Evolutionary conservation across 2,888 invertebrate species (phyloP).

Genomic region (Zaprionus obscuricornis): DNA sequence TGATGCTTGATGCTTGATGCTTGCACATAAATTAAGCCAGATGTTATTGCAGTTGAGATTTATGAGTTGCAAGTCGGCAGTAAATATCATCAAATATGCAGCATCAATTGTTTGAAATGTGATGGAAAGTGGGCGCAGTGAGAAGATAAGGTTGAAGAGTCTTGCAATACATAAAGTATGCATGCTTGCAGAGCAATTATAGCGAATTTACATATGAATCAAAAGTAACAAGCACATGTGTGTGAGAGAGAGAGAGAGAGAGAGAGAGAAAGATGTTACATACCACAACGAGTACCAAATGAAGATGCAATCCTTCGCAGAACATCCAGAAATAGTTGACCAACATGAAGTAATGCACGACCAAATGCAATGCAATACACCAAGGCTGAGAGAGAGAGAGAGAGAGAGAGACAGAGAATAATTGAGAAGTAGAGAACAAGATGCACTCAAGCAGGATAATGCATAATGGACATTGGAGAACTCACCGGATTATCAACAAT

Average conservation of each 20-base stretch:
- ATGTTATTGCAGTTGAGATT: neutral
- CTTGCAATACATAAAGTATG: slow-evolving; percentile 34
- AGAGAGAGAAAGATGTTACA: slow-evolving; percentile 67
- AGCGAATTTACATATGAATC: slow-evolving; percentile 41
- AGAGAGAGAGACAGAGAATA: neutral
- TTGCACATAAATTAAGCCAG: slow-evolving; percentile 49
- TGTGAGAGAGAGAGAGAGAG: neutral
- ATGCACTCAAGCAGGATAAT: too few species aligned
- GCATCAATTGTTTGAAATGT: slow-evolving; percentile 20
- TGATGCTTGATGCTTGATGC: too few species aligned
- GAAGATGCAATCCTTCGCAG: slow-evolving; percentile 90
- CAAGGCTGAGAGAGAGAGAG: slow-evolving; percentile 85
- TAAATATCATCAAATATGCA: slow-evolving; percentile 53
- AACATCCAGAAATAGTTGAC: slow-evolving; percentile 94
- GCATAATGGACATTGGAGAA: slow-evolving; percentile 13
- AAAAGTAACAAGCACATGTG: neutral
- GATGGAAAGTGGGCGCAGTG: too few species aligned
- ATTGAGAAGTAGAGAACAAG: slow-evolving; percentile 3
- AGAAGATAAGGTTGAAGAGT: too few species aligned
- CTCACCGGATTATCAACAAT: slow-evolving; percentile 86
- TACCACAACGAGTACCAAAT: slow-evolving; percentile 89
- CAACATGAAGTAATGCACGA: slow-evolving; percentile 89
- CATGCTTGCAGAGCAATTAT: slow-evolving; percentile 46
- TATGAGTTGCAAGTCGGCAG: neutral
- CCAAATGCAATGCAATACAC: slow-evolving; percentile 88